Evolutionary conservation across 2,888 invertebrate genomes (phyloP).

Genomic region (Gastrophysa polygoni): DNA sequence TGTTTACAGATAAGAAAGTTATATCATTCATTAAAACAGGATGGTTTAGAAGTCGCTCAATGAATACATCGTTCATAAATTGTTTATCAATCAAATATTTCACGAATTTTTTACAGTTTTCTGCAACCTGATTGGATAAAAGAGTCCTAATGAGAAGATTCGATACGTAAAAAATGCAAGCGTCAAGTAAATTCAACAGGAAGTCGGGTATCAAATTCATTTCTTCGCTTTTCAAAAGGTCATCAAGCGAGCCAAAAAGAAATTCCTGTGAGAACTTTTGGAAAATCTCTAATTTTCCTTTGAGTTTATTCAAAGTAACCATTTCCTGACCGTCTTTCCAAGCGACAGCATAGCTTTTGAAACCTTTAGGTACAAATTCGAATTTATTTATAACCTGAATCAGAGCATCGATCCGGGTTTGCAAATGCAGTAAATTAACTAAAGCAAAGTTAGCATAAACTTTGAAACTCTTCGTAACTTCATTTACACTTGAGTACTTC

Average conservation of each 20-base stretch:
- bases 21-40: slow-evolving; percentile 56
- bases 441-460: slow-evolving; percentile 59
- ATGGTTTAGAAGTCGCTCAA: slow-evolving; percentile 55
- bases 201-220: slow-evolving; percentile 38
- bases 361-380: slow-evolving; percentile 54
- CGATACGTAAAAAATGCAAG: slow-evolving; percentile 44
- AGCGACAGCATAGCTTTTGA: slow-evolving; percentile 59
- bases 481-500: slow-evolving; percentile 47
- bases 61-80: slow-evolving; percentile 41
- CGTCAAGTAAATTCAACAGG: slow-evolving; percentile 43
- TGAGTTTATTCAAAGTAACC: slow-evolving; percentile 34
- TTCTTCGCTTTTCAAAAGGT: slow-evolving; percentile 32
- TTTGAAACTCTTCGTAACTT: slow-evolving; percentile 45
- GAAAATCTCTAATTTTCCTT: slow-evolving; percentile 42
- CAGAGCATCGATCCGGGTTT: slow-evolving; percentile 63
- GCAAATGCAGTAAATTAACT: slow-evolving; percentile 66
- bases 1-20: slow-evolving; percentile 47
- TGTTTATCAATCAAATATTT: slow-evolving; percentile 33
- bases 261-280: slow-evolving; percentile 40
- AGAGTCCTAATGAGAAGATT: slow-evolving; percentile 36
- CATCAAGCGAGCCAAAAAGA: slow-evolving; percentile 37
- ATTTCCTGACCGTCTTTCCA: slow-evolving; percentile 56
- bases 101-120: slow-evolving; percentile 41
- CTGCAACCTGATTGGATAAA: slow-evolving; percentile 28
- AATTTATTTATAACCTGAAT: slow-evolving; percentile 61